Evolutionary conservation across 2,888 invertebrate species (phyloP), one percentile per base, ranked within the genome.

Genomic region (Mythimna pallens): DNA sequence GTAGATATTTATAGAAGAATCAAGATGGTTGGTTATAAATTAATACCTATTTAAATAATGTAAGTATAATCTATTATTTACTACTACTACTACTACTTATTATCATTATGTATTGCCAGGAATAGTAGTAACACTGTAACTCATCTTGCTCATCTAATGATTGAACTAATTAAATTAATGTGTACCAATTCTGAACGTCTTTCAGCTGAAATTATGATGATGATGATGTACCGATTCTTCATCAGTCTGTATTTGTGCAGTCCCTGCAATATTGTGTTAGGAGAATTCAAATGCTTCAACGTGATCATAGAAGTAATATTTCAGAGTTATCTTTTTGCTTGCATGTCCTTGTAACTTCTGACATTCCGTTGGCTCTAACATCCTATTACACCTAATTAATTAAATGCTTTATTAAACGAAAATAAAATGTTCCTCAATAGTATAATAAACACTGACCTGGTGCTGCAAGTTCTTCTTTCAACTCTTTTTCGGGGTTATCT

Each of bases 401-500:
- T n/a, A n/a, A n/a, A 12, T 22, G 0, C 20, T 57, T 50, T 25
- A 30, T 6, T 34, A 14, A 25, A 17, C n/a, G 5, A 6, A 57
- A 68, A 55, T 22, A 9, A 25, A 57, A 1, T 14, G 20, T 34
- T n/a, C 3, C n/a, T 14, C 7, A 14, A 36, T 47, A 36, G 10
- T 22, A 40, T 50, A 7, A 34, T 61, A 25, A 47, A 36, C 17
- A 70, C 72, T 77, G 86, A 94, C 95, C 92, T 87, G 90, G 66
- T 77, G 75, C 47, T 36, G 52, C 80, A n/a, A 79, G 79, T 83
- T 94, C 93, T 65, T 91, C 89, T 3, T 74, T 83, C 30, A 96
- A 78, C 79, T 95, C 95, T 75, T 95, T 96, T 73, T 96, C 96
- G 0, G 96, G 96, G 70, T 96, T 96, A 70, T 96, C 96, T 82